Percentiles rank a stretch among this genome's conserved stretches.
Conservation (phyloP, 2,113 vertebrate species). For the Myanophis thanlyinensis region DNA sequence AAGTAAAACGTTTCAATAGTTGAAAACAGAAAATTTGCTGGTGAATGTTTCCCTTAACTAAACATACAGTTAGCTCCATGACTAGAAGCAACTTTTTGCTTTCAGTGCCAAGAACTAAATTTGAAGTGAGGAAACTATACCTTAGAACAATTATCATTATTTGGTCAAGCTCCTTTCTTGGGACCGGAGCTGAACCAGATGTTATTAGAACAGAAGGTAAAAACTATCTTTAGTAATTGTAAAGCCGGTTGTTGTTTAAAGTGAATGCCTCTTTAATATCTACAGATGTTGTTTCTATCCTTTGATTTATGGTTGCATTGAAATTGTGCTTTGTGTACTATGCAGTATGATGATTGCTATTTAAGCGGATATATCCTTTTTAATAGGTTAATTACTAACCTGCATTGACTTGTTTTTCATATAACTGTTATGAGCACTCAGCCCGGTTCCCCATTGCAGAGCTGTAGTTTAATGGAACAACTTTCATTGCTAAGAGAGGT, state of each 20-base stretch:
- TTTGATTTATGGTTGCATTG: slow-evolving; percentile 16
- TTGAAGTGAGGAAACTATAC: neutral
- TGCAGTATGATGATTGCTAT: slow-evolving; percentile 36
- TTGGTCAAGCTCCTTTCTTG: neutral
- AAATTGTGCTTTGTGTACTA: slow-evolving; percentile 36
- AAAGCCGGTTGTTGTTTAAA: slow-evolving; percentile 11
- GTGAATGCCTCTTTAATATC: slow-evolving; percentile 33
- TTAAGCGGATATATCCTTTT: slow-evolving; percentile 61
- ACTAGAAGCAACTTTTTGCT: neutral
- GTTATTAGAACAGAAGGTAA: slow-evolving; percentile 1
- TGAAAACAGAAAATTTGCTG: neutral
- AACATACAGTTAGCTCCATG: neutral
- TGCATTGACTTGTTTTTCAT: slow-evolving; percentile 73
- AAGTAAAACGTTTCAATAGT: neutral
- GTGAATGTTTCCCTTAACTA: neutral
- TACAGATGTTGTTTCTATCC: slow-evolving; percentile 49
- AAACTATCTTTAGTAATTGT: neutral
- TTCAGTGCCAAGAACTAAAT: neutral
- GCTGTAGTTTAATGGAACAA: slow-evolving; percentile 72
- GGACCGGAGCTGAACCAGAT: neutral
- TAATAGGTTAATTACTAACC: slow-evolving; percentile 74
- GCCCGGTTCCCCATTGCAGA: slow-evolving; percentile 67
- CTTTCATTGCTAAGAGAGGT: slow-evolving; percentile 63
- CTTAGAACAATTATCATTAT: neutral
- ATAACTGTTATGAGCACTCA: slow-evolving; percentile 62